These are phyloP conservation scores for Semotilus atromaculatus DNA, from an alignment of 2,797 vertebrate genomes.

Conservation along the genomic window DNA sequence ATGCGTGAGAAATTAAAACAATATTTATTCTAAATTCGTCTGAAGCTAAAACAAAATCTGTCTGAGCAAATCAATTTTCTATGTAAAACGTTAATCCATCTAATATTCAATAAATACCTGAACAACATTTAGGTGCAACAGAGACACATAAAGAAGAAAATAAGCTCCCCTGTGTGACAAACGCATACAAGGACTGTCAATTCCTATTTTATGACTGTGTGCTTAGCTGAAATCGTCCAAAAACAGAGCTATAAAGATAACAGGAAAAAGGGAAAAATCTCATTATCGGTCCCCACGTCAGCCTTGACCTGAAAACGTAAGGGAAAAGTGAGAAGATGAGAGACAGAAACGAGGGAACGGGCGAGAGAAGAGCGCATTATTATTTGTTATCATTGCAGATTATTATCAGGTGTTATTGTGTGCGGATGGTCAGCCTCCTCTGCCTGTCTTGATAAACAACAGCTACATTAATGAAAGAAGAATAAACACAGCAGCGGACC, in stretches of 20 bases:
- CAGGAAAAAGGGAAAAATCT: constrained; percentile 54
- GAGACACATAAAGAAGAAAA: background rate
- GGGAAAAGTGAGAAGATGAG: constrained; percentile 45
- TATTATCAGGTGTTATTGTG: constrained; percentile 51
- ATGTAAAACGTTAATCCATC: background rate
- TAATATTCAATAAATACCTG: background rate
- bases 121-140: background rate
- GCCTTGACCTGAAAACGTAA: constrained; percentile 71
- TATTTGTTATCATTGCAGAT: constrained; percentile 32
- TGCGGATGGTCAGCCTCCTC: constrained; percentile 27
- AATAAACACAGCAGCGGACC: constrained; percentile 35
- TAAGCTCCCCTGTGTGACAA: constrained; percentile 6
- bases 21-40: constrained; percentile 14
- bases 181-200: background rate
- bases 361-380: constrained; percentile 3
- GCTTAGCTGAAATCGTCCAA: constrained; percentile 65
- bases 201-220: constrained; percentile 61
- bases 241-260: constrained; percentile 82
- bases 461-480: constrained; percentile 44
- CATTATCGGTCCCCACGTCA: constrained; percentile 49
- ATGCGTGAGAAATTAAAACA: background rate
- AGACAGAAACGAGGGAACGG: constrained; percentile 45
- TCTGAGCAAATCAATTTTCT: background rate
- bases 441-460: constrained; percentile 46
- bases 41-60: background rate